Evolutionary conservation across 2,113 vertebrate species (phyloP).

Genomic region (Catagonus wagneri): DNA sequence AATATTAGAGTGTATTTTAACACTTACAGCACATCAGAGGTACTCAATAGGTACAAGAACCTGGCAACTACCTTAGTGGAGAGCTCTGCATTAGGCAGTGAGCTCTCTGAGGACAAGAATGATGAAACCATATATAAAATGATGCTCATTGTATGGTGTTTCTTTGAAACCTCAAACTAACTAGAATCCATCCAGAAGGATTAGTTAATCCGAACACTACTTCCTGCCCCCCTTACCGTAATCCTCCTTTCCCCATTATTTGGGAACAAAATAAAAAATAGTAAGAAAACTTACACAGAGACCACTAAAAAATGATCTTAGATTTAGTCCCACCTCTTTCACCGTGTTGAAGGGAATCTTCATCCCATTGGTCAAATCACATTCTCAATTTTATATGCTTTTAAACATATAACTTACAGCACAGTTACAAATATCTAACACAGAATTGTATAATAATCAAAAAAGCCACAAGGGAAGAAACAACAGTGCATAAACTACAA

Average conservation of each 20-base stretch:
- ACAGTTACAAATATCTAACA: neutral
- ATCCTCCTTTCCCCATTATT: neutral
- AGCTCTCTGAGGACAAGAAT: neutral
- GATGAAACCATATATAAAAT: neutral
- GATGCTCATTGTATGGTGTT: neutral
- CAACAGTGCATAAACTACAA: neutral
- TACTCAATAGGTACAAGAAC: neutral
- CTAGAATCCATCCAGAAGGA: neutral
- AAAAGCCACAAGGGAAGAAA: neutral
- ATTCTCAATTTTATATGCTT: neutral
- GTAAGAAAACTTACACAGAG: neutral
- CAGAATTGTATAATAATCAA: neutral
- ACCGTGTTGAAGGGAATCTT: neutral
- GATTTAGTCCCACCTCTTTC: neutral
- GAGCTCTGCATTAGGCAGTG: neutral
- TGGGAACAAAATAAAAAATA: conserved; percentile 47
- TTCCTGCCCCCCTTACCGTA: neutral
- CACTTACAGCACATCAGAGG: neutral
- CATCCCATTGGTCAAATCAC: neutral
- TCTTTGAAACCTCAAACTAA: conserved; percentile 16
- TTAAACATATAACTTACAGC: neutral
- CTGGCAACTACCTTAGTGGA: neutral
- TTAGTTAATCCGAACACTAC: conserved; percentile 8
- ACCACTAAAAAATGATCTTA: neutral
- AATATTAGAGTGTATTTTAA: conserved; percentile 28